These are phyloP conservation scores for Chrysotoxum bicinctum DNA, from an alignment of 2,888 invertebrate species.

Conservation along the genomic window DNA sequence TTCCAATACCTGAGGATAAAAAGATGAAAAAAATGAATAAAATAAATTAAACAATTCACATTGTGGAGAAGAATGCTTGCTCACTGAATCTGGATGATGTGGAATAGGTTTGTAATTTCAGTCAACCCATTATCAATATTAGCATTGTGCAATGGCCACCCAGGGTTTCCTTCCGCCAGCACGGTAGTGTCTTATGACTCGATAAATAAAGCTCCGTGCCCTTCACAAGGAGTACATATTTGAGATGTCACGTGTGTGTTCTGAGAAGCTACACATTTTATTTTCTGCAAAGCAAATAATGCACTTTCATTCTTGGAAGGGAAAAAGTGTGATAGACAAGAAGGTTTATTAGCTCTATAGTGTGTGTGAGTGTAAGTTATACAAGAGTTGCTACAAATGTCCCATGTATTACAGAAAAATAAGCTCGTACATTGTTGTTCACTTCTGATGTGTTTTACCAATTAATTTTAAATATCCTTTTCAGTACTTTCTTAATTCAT, in stretches of 20 bases:
- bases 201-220: neutral
- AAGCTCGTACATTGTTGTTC: too few species aligned
- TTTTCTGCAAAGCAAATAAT: neutral
- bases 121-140: neutral
- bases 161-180: neutral
- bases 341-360: neutral
- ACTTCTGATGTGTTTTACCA: too few species aligned
- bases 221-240: neutral
- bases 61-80: neutral
- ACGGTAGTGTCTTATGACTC: conserved; percentile 11
- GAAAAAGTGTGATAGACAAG: neutral
- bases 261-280: neutral
- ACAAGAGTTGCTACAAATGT: neutral
- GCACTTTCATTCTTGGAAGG: neutral
- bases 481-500: too few species aligned
- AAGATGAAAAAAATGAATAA: neutral
- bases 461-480: too few species aligned
- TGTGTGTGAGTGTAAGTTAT: neutral
- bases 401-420: too few species aligned
- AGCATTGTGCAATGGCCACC: neutral
- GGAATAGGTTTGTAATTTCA: neutral
- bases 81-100: neutral
- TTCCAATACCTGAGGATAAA: conserved; percentile 1
- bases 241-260: conserved; percentile 19
- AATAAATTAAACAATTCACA: neutral